phyloP scores from a whole-genome alignment of 1,140 invertebrate species.

The Samia ricini region DNA sequence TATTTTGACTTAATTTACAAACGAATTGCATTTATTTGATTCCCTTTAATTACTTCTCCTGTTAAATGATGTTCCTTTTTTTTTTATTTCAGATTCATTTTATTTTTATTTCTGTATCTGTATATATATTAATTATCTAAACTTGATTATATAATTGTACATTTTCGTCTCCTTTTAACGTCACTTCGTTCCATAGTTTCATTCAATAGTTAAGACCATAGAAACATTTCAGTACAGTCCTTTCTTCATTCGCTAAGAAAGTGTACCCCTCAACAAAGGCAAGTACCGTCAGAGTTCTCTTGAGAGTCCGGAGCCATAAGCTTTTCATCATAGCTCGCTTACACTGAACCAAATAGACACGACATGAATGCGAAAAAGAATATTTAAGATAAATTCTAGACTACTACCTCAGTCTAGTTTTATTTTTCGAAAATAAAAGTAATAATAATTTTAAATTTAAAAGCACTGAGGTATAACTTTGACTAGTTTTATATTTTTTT shows the following conservation, averaged over 20 bases:
- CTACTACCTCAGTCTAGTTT: too few relatives aligned
- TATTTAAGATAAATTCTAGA: not conserved
- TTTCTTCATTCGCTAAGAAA: slow-evolving; percentile 4
- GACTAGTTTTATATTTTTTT: too few relatives aligned
- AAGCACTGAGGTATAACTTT: too few relatives aligned
- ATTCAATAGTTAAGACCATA: not conserved
- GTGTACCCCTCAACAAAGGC: slow-evolving; percentile 14
- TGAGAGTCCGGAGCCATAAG: slow-evolving; percentile 18
- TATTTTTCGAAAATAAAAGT: too few relatives aligned
- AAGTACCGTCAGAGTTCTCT: slow-evolving; percentile 17
- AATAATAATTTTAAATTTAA: not conserved
- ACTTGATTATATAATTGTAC: too few relatives aligned
- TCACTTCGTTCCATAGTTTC: not conserved
- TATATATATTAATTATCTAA: too few relatives aligned
- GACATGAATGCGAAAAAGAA: not conserved
- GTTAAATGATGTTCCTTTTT: too few relatives aligned
- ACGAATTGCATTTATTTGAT: too few relatives aligned
- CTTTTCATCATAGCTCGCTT: slow-evolving; percentile 23
- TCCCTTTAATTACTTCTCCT: too few relatives aligned
- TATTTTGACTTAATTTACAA: too few relatives aligned
- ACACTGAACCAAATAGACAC: slow-evolving; percentile 22
- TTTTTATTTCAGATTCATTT: too few relatives aligned
- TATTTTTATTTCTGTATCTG: too few relatives aligned
- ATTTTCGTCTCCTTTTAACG: not conserved
- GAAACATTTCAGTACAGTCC: not conserved